Percentiles rank a stretch among this genome's conserved stretches.
These are phyloP conservation scores for Halictus ligatus DNA, from an alignment of 2,888 invertebrate genomes.

Conservation along the genomic window DNA sequence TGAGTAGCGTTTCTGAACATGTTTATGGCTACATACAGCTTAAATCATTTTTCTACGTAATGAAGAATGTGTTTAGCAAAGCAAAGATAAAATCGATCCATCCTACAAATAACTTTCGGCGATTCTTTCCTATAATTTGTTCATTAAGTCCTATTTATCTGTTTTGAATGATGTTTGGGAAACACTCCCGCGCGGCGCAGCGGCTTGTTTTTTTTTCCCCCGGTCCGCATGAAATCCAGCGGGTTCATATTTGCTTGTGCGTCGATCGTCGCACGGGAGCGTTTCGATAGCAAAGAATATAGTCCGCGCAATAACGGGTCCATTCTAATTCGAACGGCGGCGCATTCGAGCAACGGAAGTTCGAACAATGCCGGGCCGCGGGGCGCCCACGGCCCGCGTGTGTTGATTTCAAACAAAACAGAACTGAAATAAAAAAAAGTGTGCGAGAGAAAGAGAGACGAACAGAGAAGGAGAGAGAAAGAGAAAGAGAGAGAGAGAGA, in stretches of 20 bases:
- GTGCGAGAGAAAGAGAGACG: background rate
- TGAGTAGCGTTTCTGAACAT: too few species aligned
- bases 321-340: slow-evolving; percentile 1
- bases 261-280: background rate
- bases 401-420: slow-evolving; percentile 9
- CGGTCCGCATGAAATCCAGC: background rate
- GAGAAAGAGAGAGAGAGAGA: background rate
- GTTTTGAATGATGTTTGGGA: background rate
- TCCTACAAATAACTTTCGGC: too few species aligned
- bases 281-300: slow-evolving; percentile 3
- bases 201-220: background rate
- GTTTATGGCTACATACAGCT: background rate
- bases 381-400: background rate
- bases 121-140: too few species aligned
- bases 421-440: background rate
- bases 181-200: background rate
- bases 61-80: too few species aligned
- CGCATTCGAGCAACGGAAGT: slow-evolving; percentile 14
- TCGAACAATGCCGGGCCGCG: slow-evolving; percentile 6
- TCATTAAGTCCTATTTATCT: background rate
- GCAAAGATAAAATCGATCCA: too few species aligned
- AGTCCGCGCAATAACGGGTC: slow-evolving; percentile 2
- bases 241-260: background rate
- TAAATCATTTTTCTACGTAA: background rate
- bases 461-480: background rate